Evolutionary conservation across 2,888 invertebrate genomes (phyloP).

Genomic region (Vanessa cardui): DNA sequence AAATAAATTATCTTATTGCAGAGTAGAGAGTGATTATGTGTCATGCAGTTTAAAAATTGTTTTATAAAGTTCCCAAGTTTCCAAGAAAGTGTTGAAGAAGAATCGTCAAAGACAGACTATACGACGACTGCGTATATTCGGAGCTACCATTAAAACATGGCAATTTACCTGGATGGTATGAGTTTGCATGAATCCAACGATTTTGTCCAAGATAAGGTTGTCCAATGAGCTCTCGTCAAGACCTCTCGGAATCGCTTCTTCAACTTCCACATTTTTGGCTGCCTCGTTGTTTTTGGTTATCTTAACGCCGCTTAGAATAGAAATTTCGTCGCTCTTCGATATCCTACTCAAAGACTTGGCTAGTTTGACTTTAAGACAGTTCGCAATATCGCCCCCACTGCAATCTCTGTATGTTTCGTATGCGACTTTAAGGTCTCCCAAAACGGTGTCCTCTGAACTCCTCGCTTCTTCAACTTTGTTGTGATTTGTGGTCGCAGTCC

Average conservation of each 20-base stretch:
- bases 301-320: slow-evolving; percentile 88
- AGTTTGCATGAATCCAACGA: slow-evolving; percentile 88
- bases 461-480: slow-evolving; percentile 72
- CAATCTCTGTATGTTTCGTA: slow-evolving; percentile 93
- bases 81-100: too few relatives aligned
- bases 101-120: neutral
- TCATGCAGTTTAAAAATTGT: too few relatives aligned
- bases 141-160: neutral
- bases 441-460: slow-evolving; percentile 73
- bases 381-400: slow-evolving; percentile 85
- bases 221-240: slow-evolving; percentile 88
- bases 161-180: slow-evolving; percentile 89
- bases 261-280: slow-evolving; percentile 82
- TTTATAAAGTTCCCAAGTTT: too few relatives aligned
- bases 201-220: slow-evolving; percentile 88
- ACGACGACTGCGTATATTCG: neutral
- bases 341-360: slow-evolving; percentile 90
- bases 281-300: slow-evolving; percentile 85
- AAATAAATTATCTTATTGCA: too few relatives aligned
- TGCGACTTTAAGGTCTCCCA: slow-evolving; percentile 87
- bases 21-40: too few relatives aligned
- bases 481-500: slow-evolving; percentile 78
- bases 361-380: slow-evolving; percentile 91
- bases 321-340: slow-evolving; percentile 86
- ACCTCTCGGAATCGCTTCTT: slow-evolving; percentile 88